Conservation (phyloP, 1,140 invertebrate genomes). For the Bombus waltoni region DNA sequence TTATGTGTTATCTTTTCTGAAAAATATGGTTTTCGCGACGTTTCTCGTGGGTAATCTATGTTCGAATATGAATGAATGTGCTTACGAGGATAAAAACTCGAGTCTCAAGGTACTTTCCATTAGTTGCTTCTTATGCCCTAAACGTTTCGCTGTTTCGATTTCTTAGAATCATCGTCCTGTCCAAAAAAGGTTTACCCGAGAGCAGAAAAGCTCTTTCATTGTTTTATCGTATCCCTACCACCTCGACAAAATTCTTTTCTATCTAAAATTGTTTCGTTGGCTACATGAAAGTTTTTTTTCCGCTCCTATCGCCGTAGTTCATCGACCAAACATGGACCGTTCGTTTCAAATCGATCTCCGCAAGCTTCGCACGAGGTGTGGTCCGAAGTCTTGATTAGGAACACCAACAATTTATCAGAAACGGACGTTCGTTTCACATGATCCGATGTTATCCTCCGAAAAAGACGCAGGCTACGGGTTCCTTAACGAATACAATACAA, state of each 20-base stretch:
- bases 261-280: conserved; percentile 37
- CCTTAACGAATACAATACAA: background rate
- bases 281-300: background rate
- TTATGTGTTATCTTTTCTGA: background rate
- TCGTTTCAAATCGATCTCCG: no score
- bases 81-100: conserved; percentile 14
- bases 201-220: no score
- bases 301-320: no score
- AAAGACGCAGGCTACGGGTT: background rate
- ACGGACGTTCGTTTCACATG: background rate
- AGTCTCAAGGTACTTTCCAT: conserved; percentile 42
- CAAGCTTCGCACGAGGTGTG: no score
- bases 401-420: background rate
- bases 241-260: conserved; percentile 32
- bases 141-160: no score
- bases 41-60: background rate
- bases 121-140: background rate
- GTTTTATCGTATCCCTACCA: background rate
- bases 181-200: no score
- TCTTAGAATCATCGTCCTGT: no score
- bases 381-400: background rate
- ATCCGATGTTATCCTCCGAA: background rate
- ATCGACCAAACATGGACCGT: no score
- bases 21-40: no score
- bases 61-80: background rate